Base-by-base conservation (phyloP, 2,113 vertebrate genomes). In the Oreochromis aureus region DNA sequence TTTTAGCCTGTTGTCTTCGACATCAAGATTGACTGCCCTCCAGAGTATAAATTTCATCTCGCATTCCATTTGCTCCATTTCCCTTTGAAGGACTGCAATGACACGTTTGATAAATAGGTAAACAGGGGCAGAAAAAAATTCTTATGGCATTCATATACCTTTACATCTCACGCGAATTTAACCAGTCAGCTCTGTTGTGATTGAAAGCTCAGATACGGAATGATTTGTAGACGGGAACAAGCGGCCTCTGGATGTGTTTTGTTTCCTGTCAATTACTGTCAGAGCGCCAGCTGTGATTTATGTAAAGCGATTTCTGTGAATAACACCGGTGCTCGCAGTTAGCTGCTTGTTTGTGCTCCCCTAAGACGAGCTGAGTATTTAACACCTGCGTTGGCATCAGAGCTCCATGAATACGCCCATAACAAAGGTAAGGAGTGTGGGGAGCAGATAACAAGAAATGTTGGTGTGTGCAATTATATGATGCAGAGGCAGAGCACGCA, bases 211-310 rank as follows among this genome's bases (percentile, higher is more conserved):
- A 73, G 86, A 92, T 81, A 22, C 44, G 81, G 39, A 86, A 82
- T 87, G 88, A 90, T 89, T 90, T 39, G 51, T 85, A 78, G 87
- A 86, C 3, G 19, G 85, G 80, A 93, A 89, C 89, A 81, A 89
- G 80, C 32, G 15, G 84, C 89, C 85, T 78, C 78, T 85, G 89
- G 86, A 93, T 87, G 86, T 86, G 86, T 91, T 94, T 93, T 89
- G 86, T 92, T 92, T 93, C 88, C 86, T 91, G 90, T 94, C 94
- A 94, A 93, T 96, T 95, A 95, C 89, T 93, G 96, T 94, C 94
- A 88, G 78, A 85, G 91, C 85, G 7, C 22, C 91, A 76, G 86
- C 90, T 83, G 92, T 93, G 95, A 95, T 95, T 96, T 93, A 95
- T 95, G 94, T 87, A 81, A 88, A 90, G 85, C 90, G 85, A 90